These are phyloP conservation scores for Drymonia ruficornis DNA, from an alignment of 2,888 invertebrate species.

Conservation along the genomic window DNA sequence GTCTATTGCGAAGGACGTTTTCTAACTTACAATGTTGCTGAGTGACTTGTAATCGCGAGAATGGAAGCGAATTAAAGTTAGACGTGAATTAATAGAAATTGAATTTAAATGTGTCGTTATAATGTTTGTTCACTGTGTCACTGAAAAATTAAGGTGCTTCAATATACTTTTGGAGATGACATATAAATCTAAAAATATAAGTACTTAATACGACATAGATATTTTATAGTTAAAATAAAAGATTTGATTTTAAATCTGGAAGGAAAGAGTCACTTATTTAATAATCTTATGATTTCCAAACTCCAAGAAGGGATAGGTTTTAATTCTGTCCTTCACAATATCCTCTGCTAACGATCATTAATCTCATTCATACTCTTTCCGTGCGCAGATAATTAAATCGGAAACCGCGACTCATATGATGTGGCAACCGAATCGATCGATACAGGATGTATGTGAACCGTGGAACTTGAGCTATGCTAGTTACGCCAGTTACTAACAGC, in stretches of 20 bases:
- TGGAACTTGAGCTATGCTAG: constrained; percentile 39
- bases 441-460: constrained; percentile 46
- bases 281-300: not conserved
- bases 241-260: no score
- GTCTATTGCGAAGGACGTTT: constrained; percentile 25
- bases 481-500: constrained; percentile 38
- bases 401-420: constrained; percentile 38
- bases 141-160: no score
- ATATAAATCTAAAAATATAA: no score
- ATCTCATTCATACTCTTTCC: constrained; percentile 14
- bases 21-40: constrained; percentile 28
- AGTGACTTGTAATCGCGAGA: not conserved
- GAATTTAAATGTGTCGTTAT: no score
- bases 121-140: no score
- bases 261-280: no score
- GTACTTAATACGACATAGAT: no score
- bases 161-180: no score
- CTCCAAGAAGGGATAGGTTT: no score
- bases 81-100: not conserved
- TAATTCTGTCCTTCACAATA: not conserved
- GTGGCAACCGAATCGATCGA: constrained; percentile 32
- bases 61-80: not conserved
- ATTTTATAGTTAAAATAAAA: no score
- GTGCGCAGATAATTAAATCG: constrained; percentile 39
- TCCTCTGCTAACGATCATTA: not conserved